phyloP scores from a whole-genome alignment of 2,888 invertebrate species.

The Agonopterix alstromeriana region DNA sequence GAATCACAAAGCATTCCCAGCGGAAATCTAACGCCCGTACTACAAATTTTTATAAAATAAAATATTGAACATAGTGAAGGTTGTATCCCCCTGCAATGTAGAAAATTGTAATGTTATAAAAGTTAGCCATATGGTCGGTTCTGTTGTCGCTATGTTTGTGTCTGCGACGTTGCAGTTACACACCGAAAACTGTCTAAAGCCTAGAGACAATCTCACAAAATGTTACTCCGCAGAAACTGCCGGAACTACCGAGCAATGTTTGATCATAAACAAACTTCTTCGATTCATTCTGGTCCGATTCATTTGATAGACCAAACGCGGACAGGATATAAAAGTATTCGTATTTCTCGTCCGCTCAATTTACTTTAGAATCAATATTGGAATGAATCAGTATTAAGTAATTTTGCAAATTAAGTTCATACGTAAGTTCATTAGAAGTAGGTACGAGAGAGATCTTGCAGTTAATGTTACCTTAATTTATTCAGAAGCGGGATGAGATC shows the following conservation, averaged over 20 bases:
- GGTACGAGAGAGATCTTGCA: constrained; percentile 39
- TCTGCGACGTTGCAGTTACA: constrained; percentile 16
- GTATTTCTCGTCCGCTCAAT: constrained; percentile 3
- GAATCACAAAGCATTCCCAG: constrained; percentile 9
- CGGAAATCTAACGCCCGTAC: constrained; percentile 16
- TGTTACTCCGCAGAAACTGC: constrained; percentile 18
- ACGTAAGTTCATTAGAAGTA: constrained; percentile 36
- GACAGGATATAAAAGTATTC: not conserved
- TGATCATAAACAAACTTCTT: constrained; percentile 17
- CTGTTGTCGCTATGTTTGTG: constrained; percentile 5
- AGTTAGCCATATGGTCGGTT: not conserved
- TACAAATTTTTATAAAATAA: constrained; percentile 14
- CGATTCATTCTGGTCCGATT: constrained; percentile 2
- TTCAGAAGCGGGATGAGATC: constrained; percentile 47
- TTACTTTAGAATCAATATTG: constrained; percentile 2
- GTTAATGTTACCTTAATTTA: constrained; percentile 56
- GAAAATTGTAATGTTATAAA: too few relatives aligned
- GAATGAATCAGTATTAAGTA: constrained; percentile 10
- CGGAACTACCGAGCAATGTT: constrained; percentile 19
- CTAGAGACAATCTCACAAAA: constrained; percentile 33
- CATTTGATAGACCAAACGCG: constrained; percentile 1
- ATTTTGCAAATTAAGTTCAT: constrained; percentile 15
- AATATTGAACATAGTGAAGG: constrained; percentile 8
- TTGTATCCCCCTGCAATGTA: too few relatives aligned
- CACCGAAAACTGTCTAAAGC: constrained; percentile 24